phyloP scores from a whole-genome alignment of 2,113 vertebrate species.

The Rallus limicola region DNA sequence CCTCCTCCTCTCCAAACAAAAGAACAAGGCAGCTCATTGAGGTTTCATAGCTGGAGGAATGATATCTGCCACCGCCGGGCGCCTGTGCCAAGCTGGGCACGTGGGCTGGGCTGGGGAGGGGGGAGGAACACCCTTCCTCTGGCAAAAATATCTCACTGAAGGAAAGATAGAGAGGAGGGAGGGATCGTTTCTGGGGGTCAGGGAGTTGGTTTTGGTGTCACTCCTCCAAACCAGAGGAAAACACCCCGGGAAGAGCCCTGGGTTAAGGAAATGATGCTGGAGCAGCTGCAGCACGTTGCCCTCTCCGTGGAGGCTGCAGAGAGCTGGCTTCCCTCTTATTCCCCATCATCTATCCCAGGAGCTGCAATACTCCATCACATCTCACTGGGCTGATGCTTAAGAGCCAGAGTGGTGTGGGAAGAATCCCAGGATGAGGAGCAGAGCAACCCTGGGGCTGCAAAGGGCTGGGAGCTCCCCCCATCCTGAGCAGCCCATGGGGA shows the following conservation, averaged over 20 bases:
- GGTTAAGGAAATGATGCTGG: neutral
- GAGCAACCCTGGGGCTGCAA: neutral
- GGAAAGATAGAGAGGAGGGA: neutral
- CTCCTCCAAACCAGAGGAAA: neutral
- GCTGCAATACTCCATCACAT: neutral
- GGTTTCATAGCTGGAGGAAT: neutral
- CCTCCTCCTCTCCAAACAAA: neutral
- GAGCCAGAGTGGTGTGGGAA: neutral
- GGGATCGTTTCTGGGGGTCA: fast-evolving
- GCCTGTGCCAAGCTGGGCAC: neutral
- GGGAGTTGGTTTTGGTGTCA: fast-evolving
- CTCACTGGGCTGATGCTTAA: neutral
- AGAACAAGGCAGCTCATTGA: slow-evolving; percentile 11
- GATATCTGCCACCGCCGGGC: neutral
- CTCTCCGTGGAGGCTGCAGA: neutral
- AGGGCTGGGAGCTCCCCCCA: neutral
- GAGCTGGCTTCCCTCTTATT: neutral
- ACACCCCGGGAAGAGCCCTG: neutral
- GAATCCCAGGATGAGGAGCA: neutral
- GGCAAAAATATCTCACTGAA: neutral
- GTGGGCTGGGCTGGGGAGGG: neutral
- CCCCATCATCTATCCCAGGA: neutral
- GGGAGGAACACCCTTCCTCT: neutral
- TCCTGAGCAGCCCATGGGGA: no score
- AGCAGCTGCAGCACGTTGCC: neutral